Percentiles rank a stretch among this genome's conserved stretches.
Evolutionary conservation across 2,888 invertebrate genomes (phyloP).

Genomic region (Coelinius sp.): DNA sequence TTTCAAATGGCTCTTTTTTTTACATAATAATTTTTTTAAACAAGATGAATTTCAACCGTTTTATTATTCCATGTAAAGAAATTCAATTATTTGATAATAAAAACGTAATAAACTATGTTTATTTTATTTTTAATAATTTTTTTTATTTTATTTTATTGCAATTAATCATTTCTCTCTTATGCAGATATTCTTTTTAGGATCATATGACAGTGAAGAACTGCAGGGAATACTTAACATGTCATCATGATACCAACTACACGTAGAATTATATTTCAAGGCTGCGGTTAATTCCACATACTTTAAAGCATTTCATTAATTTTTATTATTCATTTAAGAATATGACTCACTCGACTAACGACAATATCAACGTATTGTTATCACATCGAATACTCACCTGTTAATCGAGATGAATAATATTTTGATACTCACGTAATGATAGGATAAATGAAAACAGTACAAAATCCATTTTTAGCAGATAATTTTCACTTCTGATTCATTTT

Average conservation of each 20-base stretch:
- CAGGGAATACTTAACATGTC: neutral
- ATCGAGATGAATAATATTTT: too few relatives aligned
- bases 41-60: too few relatives aligned
- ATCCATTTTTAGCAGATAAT: neutral
- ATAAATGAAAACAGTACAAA: neutral
- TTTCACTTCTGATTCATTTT: neutral
- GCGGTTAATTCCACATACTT: conserved; percentile 6
- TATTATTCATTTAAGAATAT: neutral
- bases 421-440: neutral
- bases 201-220: neutral
- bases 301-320: conserved; percentile 2
- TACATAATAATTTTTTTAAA: too few relatives aligned
- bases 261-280: conserved; percentile 21
- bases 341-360: neutral
- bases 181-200: neutral
- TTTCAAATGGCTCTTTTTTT: too few relatives aligned
- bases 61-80: too few relatives aligned
- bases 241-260: neutral
- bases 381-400: neutral
- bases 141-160: neutral
- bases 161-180: neutral
- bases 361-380: neutral
- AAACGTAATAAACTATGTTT: too few relatives aligned
- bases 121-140: too few relatives aligned
- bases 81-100: too few relatives aligned